Evolutionary conservation across 64 coral and sea anemone genomes (phyloP), one percentile per base, ranked within the genome.

Genomic region (Exaiptasia diaphana): DNA sequence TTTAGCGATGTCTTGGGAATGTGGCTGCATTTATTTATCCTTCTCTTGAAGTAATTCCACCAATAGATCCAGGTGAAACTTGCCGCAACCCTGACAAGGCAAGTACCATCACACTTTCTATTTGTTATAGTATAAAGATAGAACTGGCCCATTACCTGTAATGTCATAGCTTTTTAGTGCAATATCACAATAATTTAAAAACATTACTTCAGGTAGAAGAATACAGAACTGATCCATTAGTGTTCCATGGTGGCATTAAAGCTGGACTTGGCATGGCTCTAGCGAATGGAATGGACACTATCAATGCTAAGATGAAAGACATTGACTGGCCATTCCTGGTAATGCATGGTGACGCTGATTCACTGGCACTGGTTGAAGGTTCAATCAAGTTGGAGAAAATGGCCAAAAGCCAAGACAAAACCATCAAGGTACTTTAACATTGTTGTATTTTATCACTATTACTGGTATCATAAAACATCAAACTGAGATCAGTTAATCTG

Each of bases 211-310:
- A 99, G 95, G 95, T 89, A 27, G 85, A 87, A 50, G 82, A 67
- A 0, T 93, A 75, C 28, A 21, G 41, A 11, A 82, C 76, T 39
- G 95, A 99, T 38, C 85, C 85, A 5, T 76, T 99, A 4, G 50
- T 81, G 28, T 89, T 78, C 77, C 95, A 99, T 49, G 84, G 50
- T 5, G 95, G 95, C 27, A 22, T 93, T 34, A 99, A 99, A 68
- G 89, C 58, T 0, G 67, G 52, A 33, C 85, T 62, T 61, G 85
- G 50, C 4, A 41, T 62, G 14, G 67, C 72, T 2, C 78, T 99
- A 34, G 58, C 79, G 4, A n/a, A 85, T 35, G 57, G 79, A 6
- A 77, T 99, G 85, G 85, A 93, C 37, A 53, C 92, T 29, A 58
- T 96, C 28, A 74, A 83, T 48, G 35, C 48, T 7, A 25, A 77